phyloP scores from a whole-genome alignment of 2,113 vertebrate genomes.

The Microcebus griseorufus region DNA sequence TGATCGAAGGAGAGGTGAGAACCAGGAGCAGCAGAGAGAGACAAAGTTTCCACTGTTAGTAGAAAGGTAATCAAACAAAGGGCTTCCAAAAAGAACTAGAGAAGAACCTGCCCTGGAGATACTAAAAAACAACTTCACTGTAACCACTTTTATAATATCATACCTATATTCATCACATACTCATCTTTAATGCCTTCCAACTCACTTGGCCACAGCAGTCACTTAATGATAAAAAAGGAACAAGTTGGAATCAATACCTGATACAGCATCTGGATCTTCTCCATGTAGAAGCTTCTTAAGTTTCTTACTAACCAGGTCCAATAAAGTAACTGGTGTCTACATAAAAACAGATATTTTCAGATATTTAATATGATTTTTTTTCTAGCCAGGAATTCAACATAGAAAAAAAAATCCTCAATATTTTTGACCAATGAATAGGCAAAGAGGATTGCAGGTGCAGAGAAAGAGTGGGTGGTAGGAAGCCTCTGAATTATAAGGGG shows the following conservation, averaged over 20 bases:
- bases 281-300: conserved; percentile 87
- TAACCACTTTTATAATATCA: not conserved
- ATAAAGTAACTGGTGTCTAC: conserved; percentile 87
- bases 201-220: not conserved
- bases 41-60: not conserved
- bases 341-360: conserved; percentile 57
- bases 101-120: not conserved
- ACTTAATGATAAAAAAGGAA: not conserved
- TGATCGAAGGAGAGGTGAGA: not conserved
- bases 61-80: not conserved
- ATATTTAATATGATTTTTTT: conserved; percentile 31
- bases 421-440: not conserved
- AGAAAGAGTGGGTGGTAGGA: not conserved
- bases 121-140: not conserved
- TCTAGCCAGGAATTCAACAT: not conserved
- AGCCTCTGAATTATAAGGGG: not conserved
- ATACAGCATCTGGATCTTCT: conserved; percentile 84
- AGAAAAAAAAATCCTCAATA: not conserved
- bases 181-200: not conserved
- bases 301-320: conserved; percentile 87
- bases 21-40: not conserved
- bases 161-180: not conserved
- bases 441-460: not conserved
- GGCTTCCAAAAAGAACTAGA: not conserved
- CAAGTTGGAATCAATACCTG: conserved; percentile 80